A percentile compares a stretch with the other conserved stretches of the same genome.
phyloP scores from a whole-genome alignment of 2,888 invertebrate species.

The Octonoba sinensis region DNA sequence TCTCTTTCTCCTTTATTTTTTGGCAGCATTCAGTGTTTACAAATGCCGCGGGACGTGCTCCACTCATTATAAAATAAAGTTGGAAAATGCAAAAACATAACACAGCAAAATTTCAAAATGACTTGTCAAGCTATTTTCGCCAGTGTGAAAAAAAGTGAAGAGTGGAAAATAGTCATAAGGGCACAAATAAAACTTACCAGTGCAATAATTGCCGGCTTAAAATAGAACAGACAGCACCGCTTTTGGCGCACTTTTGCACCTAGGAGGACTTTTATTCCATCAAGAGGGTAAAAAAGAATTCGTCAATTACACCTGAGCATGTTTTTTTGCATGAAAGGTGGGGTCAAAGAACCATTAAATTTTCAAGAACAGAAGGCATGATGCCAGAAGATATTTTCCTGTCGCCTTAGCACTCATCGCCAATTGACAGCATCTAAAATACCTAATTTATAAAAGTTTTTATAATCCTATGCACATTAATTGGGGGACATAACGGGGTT shows the following conservation, averaged over 20 bases:
- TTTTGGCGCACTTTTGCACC: conserved; percentile 20
- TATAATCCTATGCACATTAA: too few species aligned
- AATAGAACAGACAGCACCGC: conserved; percentile 10
- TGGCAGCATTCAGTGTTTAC: too few species aligned
- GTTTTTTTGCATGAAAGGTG: conserved; percentile 7
- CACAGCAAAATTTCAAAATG: neutral
- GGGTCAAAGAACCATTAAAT: conserved; percentile 59
- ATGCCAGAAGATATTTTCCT: conserved; percentile 25
- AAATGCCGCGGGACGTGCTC: too few species aligned
- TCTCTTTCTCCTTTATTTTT: too few species aligned
- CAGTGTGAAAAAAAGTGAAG: conserved; percentile 12
- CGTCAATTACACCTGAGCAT: neutral
- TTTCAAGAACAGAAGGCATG: conserved; percentile 36
- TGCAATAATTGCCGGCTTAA: conserved; percentile 1
- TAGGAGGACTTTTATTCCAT: neutral
- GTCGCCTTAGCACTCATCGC: neutral
- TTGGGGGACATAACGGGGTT: too few species aligned
- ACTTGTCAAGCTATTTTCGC: conserved; percentile 15
- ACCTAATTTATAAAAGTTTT: too few species aligned
- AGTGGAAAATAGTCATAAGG: conserved; percentile 20
- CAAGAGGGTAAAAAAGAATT: neutral
- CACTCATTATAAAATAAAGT: too few species aligned
- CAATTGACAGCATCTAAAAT: too few species aligned
- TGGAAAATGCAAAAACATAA: too few species aligned
- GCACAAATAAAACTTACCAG: too few species aligned